Conservation (phyloP, 2,888 invertebrate genomes). For the Spisula subtruncata region DNA sequence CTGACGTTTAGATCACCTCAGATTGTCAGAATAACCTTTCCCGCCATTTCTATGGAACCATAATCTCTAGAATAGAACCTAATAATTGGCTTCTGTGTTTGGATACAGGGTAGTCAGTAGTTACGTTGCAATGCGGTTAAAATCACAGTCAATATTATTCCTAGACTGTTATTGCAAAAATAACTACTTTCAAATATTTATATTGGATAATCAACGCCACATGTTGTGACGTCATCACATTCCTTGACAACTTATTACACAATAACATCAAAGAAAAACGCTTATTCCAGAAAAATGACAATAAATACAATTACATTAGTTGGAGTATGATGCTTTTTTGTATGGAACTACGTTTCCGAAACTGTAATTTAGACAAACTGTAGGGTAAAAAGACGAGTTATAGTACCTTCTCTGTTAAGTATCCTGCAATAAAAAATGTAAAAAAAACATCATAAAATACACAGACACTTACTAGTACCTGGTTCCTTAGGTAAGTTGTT, state of each 20-base stretch:
- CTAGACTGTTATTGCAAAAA: not conserved
- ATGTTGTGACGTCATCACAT: constrained; percentile 3
- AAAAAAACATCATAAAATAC: too few species aligned
- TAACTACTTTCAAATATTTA: not conserved
- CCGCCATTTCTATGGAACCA: not conserved
- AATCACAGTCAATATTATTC: not conserved
- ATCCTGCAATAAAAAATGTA: too few species aligned
- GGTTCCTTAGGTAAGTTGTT: too few species aligned
- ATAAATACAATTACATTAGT: not conserved
- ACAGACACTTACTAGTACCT: too few species aligned
- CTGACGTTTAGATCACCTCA: too few species aligned
- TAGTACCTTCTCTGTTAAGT: too few species aligned
- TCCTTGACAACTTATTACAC: not conserved
- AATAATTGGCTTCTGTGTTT: not conserved
- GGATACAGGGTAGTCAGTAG: too few species aligned
- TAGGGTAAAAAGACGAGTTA: not conserved
- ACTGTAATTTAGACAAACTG: not conserved
- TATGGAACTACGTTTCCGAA: not conserved
- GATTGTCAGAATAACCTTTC: too few species aligned
- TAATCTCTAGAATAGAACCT: not conserved
- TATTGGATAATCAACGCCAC: not conserved
- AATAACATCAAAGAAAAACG: not conserved
- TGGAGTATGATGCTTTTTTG: not conserved
- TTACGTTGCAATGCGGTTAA: not conserved
- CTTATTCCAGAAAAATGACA: not conserved